phyloP scores from a whole-genome alignment of 2,113 vertebrate genomes.

The Xyrauchen texanus region DNA sequence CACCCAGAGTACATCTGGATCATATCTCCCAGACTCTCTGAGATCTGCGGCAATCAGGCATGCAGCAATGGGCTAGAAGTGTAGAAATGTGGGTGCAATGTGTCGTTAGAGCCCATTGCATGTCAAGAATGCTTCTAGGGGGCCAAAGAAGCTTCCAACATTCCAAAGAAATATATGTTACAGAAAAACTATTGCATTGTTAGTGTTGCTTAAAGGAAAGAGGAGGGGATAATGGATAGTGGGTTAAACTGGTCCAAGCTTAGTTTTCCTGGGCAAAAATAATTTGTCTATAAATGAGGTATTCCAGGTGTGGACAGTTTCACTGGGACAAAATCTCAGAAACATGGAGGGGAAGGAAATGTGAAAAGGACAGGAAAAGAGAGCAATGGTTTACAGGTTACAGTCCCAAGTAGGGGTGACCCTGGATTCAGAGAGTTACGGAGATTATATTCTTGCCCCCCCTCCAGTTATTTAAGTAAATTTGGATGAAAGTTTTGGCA shows the following conservation, averaged over 20 bases:
- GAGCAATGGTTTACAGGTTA: background rate
- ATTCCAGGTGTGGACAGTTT: conserved; percentile 6
- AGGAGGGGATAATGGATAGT: background rate
- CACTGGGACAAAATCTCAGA: background rate
- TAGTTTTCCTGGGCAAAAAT: too few relatives aligned
- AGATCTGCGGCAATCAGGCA: conserved; percentile 70
- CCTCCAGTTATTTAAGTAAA: too few relatives aligned
- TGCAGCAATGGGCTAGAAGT: conserved; percentile 58
- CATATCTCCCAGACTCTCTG: conserved; percentile 67
- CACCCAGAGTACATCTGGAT: conserved; percentile 82
- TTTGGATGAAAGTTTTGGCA: too few relatives aligned
- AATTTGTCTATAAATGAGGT: conserved; percentile 12
- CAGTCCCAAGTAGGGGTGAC: too few relatives aligned
- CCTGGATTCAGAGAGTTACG: too few relatives aligned
- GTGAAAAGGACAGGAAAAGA: background rate
- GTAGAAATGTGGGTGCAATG: conserved; percentile 71
- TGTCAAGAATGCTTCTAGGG: conserved; percentile 58
- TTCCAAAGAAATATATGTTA: conserved; percentile 24
- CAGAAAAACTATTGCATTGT: background rate
- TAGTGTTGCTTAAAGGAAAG: conserved; percentile 1
- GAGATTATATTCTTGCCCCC: too few relatives aligned
- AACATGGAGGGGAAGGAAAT: background rate
- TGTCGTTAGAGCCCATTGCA: conserved; percentile 62
- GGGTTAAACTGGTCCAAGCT: too few relatives aligned
- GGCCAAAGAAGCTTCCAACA: conserved; percentile 31